Percentiles rank a stretch among this genome's conserved stretches.
Conservation (phyloP, 2,797 vertebrate genomes). For the Pseudotriccus pelzelni region DNA sequence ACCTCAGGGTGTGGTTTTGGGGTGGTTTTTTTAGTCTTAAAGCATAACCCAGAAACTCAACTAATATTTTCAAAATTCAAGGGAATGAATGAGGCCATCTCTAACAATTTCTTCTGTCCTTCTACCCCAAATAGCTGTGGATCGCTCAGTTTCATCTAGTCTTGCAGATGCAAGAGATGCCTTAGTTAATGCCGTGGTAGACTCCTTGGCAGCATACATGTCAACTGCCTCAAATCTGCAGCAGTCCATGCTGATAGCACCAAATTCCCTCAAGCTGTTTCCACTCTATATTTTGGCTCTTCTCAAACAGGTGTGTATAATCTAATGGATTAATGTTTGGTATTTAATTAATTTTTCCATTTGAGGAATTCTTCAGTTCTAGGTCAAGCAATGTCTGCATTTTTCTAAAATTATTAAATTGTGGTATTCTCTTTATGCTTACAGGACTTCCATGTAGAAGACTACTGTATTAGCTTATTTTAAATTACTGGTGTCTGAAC, state of each 20-base stretch:
- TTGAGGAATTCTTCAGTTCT: neutral
- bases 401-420: neutral
- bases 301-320: conserved; percentile 89
- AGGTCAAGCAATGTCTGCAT: neutral
- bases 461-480: neutral
- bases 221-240: conserved; percentile 86
- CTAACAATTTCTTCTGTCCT: neutral
- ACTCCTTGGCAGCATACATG: conserved; percentile 86
- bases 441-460: neutral
- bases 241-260: conserved; percentile 85
- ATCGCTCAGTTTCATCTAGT: conserved; percentile 90
- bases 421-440: neutral
- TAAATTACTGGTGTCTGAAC: neutral
- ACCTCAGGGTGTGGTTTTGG: neutral
- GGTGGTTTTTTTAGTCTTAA: neutral
- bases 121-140: conserved; percentile 81
- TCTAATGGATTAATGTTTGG: neutral
- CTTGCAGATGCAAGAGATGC: conserved; percentile 94
- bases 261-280: conserved; percentile 88
- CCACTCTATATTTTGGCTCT: conserved; percentile 92
- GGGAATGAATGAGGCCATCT: neutral
- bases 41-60: neutral
- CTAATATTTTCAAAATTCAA: neutral
- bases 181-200: conserved; percentile 91
- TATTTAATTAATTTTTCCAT: neutral